Evolutionary conservation across 2,797 vertebrate genomes (phyloP).

Genomic region (Forpus xanthops): DNA sequence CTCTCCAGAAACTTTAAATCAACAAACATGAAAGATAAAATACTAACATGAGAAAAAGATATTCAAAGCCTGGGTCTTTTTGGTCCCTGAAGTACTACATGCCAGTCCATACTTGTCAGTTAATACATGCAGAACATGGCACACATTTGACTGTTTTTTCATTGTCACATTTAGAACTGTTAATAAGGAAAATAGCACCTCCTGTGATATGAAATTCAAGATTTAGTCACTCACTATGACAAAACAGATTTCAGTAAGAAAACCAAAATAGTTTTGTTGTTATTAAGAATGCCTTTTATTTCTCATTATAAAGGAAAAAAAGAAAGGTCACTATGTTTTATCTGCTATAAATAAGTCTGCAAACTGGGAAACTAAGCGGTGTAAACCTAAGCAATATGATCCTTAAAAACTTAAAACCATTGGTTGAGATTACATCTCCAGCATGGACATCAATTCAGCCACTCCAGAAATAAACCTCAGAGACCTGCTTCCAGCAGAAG

Average conservation of each 20-base stretch:
- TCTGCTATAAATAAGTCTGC: neutral
- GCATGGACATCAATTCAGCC: neutral
- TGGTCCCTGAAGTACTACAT: accelerated
- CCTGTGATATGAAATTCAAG: accelerated
- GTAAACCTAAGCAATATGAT: neutral
- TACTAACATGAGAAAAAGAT: accelerated
- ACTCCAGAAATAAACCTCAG: neutral
- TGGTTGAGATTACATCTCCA: neutral
- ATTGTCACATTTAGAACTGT: neutral
- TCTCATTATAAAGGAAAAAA: accelerated
- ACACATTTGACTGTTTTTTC: neutral
- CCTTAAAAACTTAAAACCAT: neutral
- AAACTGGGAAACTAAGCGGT: neutral
- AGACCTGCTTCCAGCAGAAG: neutral
- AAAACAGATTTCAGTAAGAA: neutral
- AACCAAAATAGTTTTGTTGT: neutral
- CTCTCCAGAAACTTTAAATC: neutral
- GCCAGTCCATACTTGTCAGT: neutral
- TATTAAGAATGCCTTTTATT: neutral
- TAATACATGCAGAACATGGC: neutral
- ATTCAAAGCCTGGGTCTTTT: neutral
- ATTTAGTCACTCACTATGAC: neutral
- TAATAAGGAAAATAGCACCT: neutral
- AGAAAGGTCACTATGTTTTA: neutral
- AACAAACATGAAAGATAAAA: neutral